Percentiles rank a stretch among this genome's conserved stretches.
These are phyloP conservation scores for Centruroides vittatus DNA, from an alignment of 1,140 invertebrate species.

Conservation along the genomic window DNA sequence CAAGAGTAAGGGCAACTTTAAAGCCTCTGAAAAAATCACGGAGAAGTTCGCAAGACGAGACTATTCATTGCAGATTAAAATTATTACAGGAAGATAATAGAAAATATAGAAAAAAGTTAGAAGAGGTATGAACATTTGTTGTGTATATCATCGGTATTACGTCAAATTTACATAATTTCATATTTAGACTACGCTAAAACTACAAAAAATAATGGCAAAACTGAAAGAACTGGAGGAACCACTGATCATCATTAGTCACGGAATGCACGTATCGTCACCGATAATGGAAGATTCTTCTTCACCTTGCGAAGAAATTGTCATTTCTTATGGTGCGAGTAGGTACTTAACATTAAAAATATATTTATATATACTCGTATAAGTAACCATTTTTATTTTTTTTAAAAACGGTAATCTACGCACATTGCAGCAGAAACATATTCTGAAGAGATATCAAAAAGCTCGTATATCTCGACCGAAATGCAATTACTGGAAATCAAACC, in stretches of 20 bases:
- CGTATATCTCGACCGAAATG: too few relatives aligned
- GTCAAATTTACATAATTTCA: too few relatives aligned
- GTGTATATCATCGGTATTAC: too few relatives aligned
- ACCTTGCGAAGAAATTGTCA: too few relatives aligned
- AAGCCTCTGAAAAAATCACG: constrained; percentile 30
- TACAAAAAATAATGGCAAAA: constrained; percentile 7
- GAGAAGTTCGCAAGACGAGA: constrained; percentile 21
- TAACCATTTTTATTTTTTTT: too few relatives aligned
- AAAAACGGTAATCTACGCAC: too few relatives aligned
- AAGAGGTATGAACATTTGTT: constrained; percentile 21
- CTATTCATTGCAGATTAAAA: constrained; percentile 27
- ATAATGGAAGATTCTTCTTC: constrained; percentile 1
- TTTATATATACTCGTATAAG: too few relatives aligned
- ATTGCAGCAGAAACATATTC: too few relatives aligned
- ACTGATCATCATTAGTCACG: constrained; percentile 7
- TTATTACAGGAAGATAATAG: constrained; percentile 31
- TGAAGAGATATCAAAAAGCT: too few relatives aligned
- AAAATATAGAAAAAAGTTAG: constrained; percentile 27
- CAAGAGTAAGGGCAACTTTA: constrained; percentile 42
- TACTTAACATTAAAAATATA: too few relatives aligned
- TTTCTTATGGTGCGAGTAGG: too few relatives aligned
- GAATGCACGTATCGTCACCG: constrained; percentile 9
- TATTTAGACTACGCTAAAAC: constrained; percentile 3
- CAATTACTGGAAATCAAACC: too few relatives aligned
- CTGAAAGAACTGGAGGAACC: constrained; percentile 11